Percentiles rank a stretch among this genome's conserved stretches.
These are phyloP conservation scores for Bombus impatiens DNA, from an alignment of 1,140 invertebrate genomes.

Conservation along the genomic window DNA sequence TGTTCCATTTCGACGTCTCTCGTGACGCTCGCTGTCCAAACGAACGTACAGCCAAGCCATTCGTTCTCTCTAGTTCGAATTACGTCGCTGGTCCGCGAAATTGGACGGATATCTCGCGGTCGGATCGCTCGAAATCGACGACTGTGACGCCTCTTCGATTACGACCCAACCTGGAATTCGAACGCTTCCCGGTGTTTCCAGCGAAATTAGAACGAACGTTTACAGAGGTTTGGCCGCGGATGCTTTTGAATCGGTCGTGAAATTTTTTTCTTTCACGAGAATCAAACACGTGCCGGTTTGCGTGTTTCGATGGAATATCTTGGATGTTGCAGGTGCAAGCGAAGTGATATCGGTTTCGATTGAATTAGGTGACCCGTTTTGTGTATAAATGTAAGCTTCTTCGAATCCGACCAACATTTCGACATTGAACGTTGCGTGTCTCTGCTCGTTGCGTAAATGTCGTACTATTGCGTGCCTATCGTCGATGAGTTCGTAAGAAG, in stretches of 20 bases:
- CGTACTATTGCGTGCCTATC: neutral
- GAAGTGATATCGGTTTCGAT: neutral
- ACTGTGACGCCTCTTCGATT: no score
- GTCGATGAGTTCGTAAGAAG: no score
- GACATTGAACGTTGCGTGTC: neutral
- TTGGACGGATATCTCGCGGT: conserved; percentile 11
- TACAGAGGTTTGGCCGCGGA: no score
- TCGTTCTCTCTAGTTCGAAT: conserved; percentile 39
- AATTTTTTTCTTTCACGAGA: neutral
- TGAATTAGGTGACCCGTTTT: neutral
- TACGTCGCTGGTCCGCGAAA: conserved; percentile 22
- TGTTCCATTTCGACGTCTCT: conserved; percentile 52
- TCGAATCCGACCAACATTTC: neutral
- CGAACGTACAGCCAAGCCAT: neutral
- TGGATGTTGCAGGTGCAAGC: neutral
- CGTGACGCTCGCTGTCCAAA: conserved; percentile 36
- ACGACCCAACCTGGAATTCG: neutral
- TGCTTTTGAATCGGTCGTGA: neutral
- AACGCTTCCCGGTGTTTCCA: neutral
- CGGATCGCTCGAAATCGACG: neutral
- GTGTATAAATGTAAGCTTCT: neutral
- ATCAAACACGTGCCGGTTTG: neutral
- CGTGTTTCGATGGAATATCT: neutral
- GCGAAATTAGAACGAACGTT: neutral
- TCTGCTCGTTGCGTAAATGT: neutral